A percentile compares a stretch with the other conserved stretches of the same genome.
These are phyloP conservation scores for Gymnorhina tibicen DNA, from an alignment of 2,113 vertebrate species.

Conservation along the genomic window DNA sequence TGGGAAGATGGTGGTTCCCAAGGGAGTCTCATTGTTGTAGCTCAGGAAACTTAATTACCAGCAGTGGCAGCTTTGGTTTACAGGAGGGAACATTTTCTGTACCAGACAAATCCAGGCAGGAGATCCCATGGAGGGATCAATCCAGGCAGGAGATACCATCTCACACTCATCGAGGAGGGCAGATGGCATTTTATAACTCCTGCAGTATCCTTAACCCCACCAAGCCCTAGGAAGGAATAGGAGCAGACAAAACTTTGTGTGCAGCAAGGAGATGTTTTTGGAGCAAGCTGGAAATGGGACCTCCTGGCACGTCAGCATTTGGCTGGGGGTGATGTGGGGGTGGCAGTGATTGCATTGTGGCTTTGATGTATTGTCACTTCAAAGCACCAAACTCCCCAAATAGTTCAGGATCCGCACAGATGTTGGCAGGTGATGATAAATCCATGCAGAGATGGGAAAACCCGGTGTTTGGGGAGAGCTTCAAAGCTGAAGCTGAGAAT, in stretches of 20 bases:
- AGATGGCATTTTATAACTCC: not conserved
- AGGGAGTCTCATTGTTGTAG: not conserved
- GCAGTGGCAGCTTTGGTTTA: not conserved
- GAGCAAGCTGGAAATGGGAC: not conserved
- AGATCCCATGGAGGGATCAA: not conserved
- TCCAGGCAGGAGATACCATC: not conserved
- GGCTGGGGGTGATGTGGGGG: not conserved
- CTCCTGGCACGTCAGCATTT: not conserved
- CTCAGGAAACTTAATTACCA: not conserved
- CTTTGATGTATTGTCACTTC: slow-evolving; percentile 29
- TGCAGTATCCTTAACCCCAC: not conserved
- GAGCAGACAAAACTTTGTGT: not conserved
- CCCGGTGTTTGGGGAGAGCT: slow-evolving; percentile 8
- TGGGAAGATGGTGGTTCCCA: not conserved
- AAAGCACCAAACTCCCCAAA: not conserved
- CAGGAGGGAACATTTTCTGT: rapidly evolving
- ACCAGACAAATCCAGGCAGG: not conserved
- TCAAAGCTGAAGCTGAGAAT: slow-evolving; percentile 3
- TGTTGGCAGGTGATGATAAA: slow-evolving; percentile 47
- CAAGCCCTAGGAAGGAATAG: not conserved
- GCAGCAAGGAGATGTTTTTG: not conserved
- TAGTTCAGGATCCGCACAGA: not conserved
- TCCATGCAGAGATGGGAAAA: not conserved
- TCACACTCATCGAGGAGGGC: not conserved
- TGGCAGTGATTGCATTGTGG: rapidly evolving